Conservation (phyloP, 2,888 invertebrate genomes). For the Trissolcus japonicus region DNA sequence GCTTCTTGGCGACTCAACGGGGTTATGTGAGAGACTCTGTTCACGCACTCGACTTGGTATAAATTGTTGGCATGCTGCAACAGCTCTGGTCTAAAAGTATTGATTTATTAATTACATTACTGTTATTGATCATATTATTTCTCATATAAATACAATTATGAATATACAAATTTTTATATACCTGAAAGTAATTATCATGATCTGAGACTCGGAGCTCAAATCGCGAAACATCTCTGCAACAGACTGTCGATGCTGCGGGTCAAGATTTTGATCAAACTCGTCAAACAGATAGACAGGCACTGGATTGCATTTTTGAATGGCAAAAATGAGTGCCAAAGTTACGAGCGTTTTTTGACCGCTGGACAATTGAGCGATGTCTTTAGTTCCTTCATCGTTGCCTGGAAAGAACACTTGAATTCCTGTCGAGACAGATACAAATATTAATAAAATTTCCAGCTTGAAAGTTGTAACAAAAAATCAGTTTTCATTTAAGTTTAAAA, state of each 20-base stretch:
- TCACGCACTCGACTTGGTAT: slow-evolving; percentile 97
- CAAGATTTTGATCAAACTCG: slow-evolving; percentile 99
- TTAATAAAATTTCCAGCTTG: no score
- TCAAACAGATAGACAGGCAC: slow-evolving; percentile 99
- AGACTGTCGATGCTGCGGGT: slow-evolving; percentile 98
- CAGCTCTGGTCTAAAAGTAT: slow-evolving; percentile 86
- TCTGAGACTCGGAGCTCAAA: slow-evolving; percentile 95
- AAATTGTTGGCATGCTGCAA: slow-evolving; percentile 98
- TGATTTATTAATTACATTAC: not conserved
- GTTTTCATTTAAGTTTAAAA: no score
- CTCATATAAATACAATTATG: no score
- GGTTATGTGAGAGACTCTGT: slow-evolving; percentile 96
- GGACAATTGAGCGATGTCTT: slow-evolving; percentile 99
- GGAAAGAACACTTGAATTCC: slow-evolving; percentile 97
- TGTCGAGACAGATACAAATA: slow-evolving; percentile 34
- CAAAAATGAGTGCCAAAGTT: slow-evolving; percentile 97
- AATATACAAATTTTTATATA: no score
- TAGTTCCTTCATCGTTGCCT: slow-evolving; percentile 93
- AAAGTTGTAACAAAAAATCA: not conserved
- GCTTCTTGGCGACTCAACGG: slow-evolving; percentile 97
- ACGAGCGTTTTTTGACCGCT: slow-evolving; percentile 99
- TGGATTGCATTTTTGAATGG: slow-evolving; percentile 99
- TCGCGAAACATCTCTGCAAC: slow-evolving; percentile 99
- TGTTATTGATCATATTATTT: not conserved
- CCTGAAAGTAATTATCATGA: slow-evolving; percentile 98